These are phyloP conservation scores for Scomberomorus guttatus DNA, from an alignment of 2,797 vertebrate genomes.

Conservation along the genomic window DNA sequence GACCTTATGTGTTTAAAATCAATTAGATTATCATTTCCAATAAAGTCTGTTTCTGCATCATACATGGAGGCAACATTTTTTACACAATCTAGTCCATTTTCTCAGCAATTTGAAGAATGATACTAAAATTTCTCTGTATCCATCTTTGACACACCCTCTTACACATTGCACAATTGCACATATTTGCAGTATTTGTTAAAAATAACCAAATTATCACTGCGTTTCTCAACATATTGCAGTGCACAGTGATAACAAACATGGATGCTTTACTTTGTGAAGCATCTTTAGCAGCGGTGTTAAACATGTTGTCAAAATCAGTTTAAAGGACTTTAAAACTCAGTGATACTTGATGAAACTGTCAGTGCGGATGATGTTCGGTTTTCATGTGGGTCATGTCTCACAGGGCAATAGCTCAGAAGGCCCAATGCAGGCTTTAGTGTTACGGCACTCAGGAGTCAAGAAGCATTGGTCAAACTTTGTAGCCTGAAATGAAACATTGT, in stretches of 20 bases:
- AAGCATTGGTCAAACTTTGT: neutral
- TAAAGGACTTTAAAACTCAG: conserved; percentile 13
- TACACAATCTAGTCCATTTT: neutral
- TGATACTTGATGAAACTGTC: conserved; percentile 18
- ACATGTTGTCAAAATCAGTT: conserved; percentile 11
- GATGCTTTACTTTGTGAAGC: neutral
- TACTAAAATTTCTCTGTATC: neutral
- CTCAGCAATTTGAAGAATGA: too few relatives aligned
- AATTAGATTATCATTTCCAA: too few relatives aligned
- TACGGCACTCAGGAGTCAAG: conserved; percentile 11
- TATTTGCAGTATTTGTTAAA: too few relatives aligned
- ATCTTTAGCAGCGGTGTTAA: conserved; percentile 7
- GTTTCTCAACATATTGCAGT: neutral
- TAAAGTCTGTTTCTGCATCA: neutral
- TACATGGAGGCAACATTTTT: too few relatives aligned
- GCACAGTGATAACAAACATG: neutral
- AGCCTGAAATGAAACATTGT: too few relatives aligned
- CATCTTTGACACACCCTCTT: neutral
- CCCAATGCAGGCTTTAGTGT: neutral
- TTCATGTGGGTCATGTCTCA: conserved; percentile 52
- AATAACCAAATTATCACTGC: neutral
- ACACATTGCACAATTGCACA: neutral
- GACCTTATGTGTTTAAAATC: neutral
- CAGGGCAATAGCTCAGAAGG: conserved; percentile 15
- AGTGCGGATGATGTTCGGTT: conserved; percentile 14